Percentiles rank a stretch among this genome's conserved stretches.
phyloP scores from a whole-genome alignment of 1,140 invertebrate genomes.

The Caerostris extrusa region DNA sequence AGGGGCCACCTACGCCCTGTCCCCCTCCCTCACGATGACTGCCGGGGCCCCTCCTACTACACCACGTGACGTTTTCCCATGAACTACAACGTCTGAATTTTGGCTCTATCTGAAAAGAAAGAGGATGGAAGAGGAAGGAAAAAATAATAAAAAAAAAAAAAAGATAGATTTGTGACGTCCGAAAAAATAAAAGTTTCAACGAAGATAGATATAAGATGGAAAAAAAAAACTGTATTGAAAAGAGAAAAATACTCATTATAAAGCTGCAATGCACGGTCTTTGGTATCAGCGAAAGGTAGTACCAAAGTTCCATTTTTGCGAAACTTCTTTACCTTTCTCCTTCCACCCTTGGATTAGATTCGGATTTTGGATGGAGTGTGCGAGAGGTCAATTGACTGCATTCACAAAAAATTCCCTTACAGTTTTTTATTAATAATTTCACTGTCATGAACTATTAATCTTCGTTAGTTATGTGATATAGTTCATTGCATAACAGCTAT shows the following conservation, averaged over 20 bases:
- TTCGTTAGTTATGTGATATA: no score
- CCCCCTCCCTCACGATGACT: slow-evolving; percentile 68
- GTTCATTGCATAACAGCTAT: no score
- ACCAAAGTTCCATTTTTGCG: slow-evolving; percentile 57
- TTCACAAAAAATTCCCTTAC: background rate
- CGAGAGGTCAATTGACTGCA: background rate
- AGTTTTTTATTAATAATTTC: background rate
- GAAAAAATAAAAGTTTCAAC: slow-evolving; percentile 65
- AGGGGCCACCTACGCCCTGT: slow-evolving; percentile 39
- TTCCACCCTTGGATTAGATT: background rate
- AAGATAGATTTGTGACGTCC: slow-evolving; percentile 38
- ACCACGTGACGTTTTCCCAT: slow-evolving; percentile 70
- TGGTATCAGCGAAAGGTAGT: slow-evolving; percentile 74
- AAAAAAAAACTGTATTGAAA: background rate
- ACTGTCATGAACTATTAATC: no score
- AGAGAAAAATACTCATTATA: slow-evolving; percentile 16
- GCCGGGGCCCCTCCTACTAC: slow-evolving; percentile 46
- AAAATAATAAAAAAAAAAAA: slow-evolving; percentile 36
- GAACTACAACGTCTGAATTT: slow-evolving; percentile 69
- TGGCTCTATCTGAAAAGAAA: slow-evolving; percentile 46
- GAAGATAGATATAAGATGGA: slow-evolving; percentile 19
- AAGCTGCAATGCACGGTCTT: no score
- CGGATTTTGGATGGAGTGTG: background rate
- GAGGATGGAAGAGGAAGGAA: background rate
- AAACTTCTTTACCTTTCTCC: slow-evolving; percentile 52